These are phyloP conservation scores for Fistularia commersonii DNA, from an alignment of 2,797 vertebrate species.

Conservation along the genomic window DNA sequence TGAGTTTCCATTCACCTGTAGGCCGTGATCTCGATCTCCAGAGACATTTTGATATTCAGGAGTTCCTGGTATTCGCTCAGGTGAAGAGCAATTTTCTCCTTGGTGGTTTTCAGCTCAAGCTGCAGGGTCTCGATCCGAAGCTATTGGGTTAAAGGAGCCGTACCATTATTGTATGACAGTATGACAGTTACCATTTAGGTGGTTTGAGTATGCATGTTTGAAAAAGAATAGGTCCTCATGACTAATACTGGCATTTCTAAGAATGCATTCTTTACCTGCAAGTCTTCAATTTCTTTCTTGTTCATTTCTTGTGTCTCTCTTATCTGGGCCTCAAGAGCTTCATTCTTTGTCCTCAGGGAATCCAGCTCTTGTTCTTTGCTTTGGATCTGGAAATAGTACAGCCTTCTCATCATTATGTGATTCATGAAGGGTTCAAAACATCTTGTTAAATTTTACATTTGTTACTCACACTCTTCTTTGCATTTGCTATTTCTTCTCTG, in stretches of 20 bases:
- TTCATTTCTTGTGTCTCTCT: slow-evolving; percentile 57
- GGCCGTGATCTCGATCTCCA: slow-evolving; percentile 80
- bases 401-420: not conserved
- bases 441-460: too few relatives aligned
- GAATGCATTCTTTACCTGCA: slow-evolving; percentile 43
- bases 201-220: too few relatives aligned
- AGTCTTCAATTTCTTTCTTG: slow-evolving; percentile 48
- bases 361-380: slow-evolving; percentile 74
- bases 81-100: slow-evolving; percentile 76
- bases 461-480: slow-evolving; percentile 77
- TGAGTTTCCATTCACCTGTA: slow-evolving; percentile 68
- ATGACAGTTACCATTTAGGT: too few relatives aligned
- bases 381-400: slow-evolving; percentile 61
- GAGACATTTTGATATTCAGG: slow-evolving; percentile 78
- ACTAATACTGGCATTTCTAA: not conserved
- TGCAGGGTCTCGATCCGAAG: slow-evolving; percentile 59
- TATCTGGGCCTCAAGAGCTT: slow-evolving; percentile 66
- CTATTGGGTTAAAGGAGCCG: slow-evolving; percentile 42
- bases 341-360: slow-evolving; percentile 63
- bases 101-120: slow-evolving; percentile 68
- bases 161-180: too few relatives aligned
- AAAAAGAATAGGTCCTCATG: too few relatives aligned
- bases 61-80: slow-evolving; percentile 80
- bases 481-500: slow-evolving; percentile 66
- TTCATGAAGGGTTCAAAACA: not conserved